Evolutionary conservation across 2,113 vertebrate genomes (phyloP).

Genomic region (Bujurquina vittata): DNA sequence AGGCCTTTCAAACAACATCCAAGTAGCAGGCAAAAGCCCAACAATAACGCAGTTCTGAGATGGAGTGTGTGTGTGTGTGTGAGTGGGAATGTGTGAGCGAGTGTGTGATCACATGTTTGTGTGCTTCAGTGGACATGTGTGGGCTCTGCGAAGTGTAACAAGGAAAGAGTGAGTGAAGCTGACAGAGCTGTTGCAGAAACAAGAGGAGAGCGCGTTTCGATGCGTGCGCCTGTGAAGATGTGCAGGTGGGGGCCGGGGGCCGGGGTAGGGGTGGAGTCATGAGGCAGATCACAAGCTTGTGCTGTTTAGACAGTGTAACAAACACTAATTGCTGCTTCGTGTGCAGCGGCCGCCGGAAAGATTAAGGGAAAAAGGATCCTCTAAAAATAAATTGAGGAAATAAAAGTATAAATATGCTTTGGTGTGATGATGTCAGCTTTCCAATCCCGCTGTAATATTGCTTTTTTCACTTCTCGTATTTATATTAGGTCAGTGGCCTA

Average conservation of each 20-base stretch:
- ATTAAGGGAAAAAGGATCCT: neutral
- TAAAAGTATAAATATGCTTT: neutral
- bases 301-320: conserved; percentile 1
- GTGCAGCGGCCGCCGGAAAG: neutral
- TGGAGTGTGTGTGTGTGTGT: neutral
- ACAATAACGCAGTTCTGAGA: neutral
- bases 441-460: neutral
- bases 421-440: neutral
- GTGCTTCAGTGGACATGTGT: conserved; percentile 30
- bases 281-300: neutral
- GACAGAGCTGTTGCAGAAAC: conserved; percentile 13
- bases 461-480: conserved; percentile 11
- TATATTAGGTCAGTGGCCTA: neutral
- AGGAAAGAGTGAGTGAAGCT: conserved; percentile 25
- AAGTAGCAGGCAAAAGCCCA: neutral
- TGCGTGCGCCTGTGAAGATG: neutral
- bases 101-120: neutral
- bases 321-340: neutral
- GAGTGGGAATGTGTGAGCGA: conserved; percentile 2
- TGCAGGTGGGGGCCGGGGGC: neutral
- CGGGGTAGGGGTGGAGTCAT: neutral
- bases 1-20: neutral
- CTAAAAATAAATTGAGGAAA: conserved; percentile 6
- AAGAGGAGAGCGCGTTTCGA: neutral
- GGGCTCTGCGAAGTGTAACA: conserved; percentile 42